These are phyloP conservation scores for Crambe crambe DNA, from an alignment of 37 sponge, comb jelly and placozoan species.

Conservation along the genomic window DNA sequence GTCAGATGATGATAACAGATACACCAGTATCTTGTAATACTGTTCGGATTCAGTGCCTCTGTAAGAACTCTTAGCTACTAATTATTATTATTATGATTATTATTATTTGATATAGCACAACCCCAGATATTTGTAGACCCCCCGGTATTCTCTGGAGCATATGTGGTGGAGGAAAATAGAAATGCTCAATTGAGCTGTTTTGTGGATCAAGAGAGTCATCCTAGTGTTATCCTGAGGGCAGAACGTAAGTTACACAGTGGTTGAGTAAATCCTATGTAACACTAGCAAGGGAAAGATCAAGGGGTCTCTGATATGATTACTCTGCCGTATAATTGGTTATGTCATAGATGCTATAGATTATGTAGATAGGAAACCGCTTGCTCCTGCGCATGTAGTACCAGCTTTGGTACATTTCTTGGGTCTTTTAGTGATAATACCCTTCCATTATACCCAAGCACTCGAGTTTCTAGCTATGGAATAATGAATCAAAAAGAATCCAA, in stretches of 20 bases:
- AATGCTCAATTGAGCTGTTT: not conserved
- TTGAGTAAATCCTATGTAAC: not conserved
- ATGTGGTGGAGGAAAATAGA: not conserved
- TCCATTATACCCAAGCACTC: too few relatives aligned
- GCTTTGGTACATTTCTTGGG: too few relatives aligned
- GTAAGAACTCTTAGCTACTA: not conserved
- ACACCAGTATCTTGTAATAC: too few relatives aligned
- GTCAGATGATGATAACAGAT: not conserved
- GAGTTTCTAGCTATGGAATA: too few relatives aligned
- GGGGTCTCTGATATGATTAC: not conserved
- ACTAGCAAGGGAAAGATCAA: not conserved
- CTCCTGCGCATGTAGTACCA: too few relatives aligned
- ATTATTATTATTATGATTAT: not conserved
- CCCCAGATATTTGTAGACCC: not conserved
- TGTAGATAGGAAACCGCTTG: too few relatives aligned
- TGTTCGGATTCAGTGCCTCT: not conserved
- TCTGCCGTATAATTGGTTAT: too few relatives aligned
- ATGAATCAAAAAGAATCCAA: too few relatives aligned
- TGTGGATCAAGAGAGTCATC: not conserved
- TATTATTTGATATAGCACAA: not conserved
- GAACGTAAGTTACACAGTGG: too few relatives aligned
- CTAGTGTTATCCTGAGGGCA: too few relatives aligned
- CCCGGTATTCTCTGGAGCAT: not conserved
- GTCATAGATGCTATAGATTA: too few relatives aligned
- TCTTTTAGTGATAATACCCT: too few relatives aligned